These are phyloP conservation scores for Ischnura elegans DNA, from an alignment of 2,888 invertebrate species.

Conservation along the genomic window DNA sequence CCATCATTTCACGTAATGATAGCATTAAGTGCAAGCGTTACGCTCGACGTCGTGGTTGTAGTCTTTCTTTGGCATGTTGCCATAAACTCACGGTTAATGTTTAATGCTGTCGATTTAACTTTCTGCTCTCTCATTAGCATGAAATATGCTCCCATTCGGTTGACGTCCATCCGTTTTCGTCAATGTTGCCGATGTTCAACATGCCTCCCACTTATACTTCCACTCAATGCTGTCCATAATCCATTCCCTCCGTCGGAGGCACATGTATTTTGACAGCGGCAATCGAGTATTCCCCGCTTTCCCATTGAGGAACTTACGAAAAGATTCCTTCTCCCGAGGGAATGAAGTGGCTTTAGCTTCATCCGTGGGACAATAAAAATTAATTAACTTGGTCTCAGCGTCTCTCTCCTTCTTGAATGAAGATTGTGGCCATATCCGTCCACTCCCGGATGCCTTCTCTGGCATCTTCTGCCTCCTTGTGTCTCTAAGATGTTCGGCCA, in stretches of 20 bases:
- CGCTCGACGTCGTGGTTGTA: no score
- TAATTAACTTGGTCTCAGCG: neutral
- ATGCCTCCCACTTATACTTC: neutral
- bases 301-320: neutral
- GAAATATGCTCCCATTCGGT: neutral
- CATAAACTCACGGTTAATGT: neutral
- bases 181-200: neutral
- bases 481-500: neutral
- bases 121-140: neutral
- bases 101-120: neutral
- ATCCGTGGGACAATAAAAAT: neutral
- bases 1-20: no score
- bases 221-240: neutral
- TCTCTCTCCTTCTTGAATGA: neutral
- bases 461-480: neutral
- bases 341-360: neutral
- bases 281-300: neutral
- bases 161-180: neutral
- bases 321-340: neutral
- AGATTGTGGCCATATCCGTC: neutral
- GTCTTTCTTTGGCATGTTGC: no score
- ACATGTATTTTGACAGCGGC: neutral
- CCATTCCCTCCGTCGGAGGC: neutral
- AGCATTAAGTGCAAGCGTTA: no score
- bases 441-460: neutral